These are phyloP conservation scores for Psettodes erumei DNA, from an alignment of 2,113 vertebrate species.

Conservation along the genomic window DNA sequence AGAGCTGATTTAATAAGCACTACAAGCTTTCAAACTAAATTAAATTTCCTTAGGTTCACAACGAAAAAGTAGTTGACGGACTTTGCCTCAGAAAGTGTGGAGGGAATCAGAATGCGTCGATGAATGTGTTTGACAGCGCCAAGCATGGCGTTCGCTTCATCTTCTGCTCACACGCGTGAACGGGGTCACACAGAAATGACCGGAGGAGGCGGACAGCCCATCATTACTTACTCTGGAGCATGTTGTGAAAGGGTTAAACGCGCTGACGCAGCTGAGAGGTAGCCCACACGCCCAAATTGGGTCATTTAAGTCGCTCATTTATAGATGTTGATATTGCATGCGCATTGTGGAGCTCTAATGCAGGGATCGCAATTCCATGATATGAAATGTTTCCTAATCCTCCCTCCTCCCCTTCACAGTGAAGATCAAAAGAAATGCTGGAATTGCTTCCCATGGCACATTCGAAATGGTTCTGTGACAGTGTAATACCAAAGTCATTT, in stretches of 20 bases:
- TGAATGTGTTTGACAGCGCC: neutral
- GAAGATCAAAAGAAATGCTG: slow-evolving; percentile 70
- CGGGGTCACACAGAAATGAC: slow-evolving; percentile 27
- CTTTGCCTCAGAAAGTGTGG: neutral
- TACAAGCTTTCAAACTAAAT: slow-evolving; percentile 24
- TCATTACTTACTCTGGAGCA: neutral
- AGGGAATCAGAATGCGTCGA: neutral
- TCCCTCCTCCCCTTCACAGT: slow-evolving; percentile 33
- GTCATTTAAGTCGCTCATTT: slow-evolving; percentile 66
- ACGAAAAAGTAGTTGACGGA: neutral
- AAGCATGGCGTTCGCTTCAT: neutral
- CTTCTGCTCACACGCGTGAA: slow-evolving; percentile 3
- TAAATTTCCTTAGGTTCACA: neutral
- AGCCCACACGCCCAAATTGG: slow-evolving; percentile 26
- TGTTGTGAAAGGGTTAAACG: slow-evolving; percentile 22
- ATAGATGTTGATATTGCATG: slow-evolving; percentile 68
- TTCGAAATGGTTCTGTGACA: slow-evolving; percentile 67
- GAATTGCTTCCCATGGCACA: slow-evolving; percentile 71
- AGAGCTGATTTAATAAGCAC: slow-evolving; percentile 34
- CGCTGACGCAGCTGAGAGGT: slow-evolving; percentile 7
- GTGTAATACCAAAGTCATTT: slow-evolving; percentile 65
- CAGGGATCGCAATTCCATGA: slow-evolving; percentile 60
- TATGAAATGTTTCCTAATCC: slow-evolving; percentile 66
- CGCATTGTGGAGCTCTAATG: slow-evolving; percentile 45
- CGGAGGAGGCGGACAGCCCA: neutral